Conservation (phyloP, 2,113 vertebrate species). For the Nothobranchius kuhntae region DNA sequence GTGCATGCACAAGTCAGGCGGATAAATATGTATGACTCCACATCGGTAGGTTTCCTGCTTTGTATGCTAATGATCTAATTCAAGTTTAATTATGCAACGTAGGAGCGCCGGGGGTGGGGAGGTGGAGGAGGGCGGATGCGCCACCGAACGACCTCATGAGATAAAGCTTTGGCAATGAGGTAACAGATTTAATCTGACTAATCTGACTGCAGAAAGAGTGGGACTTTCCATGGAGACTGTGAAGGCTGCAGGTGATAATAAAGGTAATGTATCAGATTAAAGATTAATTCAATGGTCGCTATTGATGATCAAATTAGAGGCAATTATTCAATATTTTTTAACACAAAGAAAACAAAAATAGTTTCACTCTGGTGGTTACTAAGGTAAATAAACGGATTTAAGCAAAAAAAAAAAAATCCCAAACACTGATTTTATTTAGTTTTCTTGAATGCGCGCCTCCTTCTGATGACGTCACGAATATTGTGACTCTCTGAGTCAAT, state of each 20-base stretch:
- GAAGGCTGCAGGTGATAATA: constrained; percentile 18
- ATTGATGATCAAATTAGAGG: background rate
- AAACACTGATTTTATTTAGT: too few relatives aligned
- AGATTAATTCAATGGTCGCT: background rate
- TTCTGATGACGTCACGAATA: too few relatives aligned
- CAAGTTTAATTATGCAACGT: constrained; percentile 73
- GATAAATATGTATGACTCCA: constrained; percentile 77
- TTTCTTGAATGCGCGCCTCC: too few relatives aligned
- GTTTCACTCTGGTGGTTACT: background rate
- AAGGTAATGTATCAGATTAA: background rate
- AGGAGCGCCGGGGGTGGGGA: constrained; percentile 38
- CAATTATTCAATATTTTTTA: constrained; percentile 1
- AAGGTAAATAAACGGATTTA: background rate
- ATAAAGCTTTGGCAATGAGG: constrained; percentile 32
- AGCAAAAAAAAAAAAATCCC: too few relatives aligned
- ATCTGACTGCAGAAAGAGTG: constrained; percentile 33
- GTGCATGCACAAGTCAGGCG: constrained; percentile 48
- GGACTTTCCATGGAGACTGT: constrained; percentile 13
- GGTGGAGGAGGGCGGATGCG: constrained; percentile 24
- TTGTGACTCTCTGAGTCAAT: too few relatives aligned
- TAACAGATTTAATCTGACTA: constrained; percentile 52
- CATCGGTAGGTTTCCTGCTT: constrained; percentile 68
- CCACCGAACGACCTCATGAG: constrained; percentile 29
- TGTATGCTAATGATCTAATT: constrained; percentile 77
- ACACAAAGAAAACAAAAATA: background rate